Evolutionary conservation across 1,140 invertebrate species (phyloP).

Genomic region (Tetraneura akinire): DNA sequence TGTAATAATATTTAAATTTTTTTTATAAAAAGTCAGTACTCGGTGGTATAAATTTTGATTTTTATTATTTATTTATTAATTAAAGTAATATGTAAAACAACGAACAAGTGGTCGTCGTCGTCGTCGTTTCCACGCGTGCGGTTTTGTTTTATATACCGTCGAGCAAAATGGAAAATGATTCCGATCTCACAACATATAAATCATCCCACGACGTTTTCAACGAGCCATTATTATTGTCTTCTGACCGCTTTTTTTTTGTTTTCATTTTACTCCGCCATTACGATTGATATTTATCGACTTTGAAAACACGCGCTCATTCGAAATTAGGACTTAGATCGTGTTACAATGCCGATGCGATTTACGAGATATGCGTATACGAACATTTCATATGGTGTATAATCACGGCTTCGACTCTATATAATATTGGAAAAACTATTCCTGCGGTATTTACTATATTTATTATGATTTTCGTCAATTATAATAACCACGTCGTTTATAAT

Average conservation of each 20-base stretch:
- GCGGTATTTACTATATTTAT: no score
- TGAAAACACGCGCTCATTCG: neutral
- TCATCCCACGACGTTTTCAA: constrained; percentile 29
- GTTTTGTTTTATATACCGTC: neutral
- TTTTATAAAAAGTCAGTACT: no score
- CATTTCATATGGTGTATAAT: no score
- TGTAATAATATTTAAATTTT: no score
- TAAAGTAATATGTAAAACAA: constrained; percentile 21
- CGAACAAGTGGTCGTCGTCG: neutral
- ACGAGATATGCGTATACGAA: neutral
- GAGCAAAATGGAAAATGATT: neutral
- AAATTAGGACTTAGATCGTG: constrained; percentile 13
- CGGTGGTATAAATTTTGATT: no score
- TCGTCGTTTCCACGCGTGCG: neutral
- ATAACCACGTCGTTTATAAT: no score
- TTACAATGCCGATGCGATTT: neutral
- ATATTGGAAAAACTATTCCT: no score
- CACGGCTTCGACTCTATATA: no score
- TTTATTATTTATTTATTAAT: no score
- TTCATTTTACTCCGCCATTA: neutral
- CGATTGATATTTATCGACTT: constrained; percentile 24
- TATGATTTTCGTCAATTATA: no score
- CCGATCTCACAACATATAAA: neutral
- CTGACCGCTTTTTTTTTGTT: neutral
- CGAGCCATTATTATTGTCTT: constrained; percentile 10